Evolutionary conservation across 2,797 vertebrate species (phyloP).

Genomic region (Fringilla coelebs): DNA sequence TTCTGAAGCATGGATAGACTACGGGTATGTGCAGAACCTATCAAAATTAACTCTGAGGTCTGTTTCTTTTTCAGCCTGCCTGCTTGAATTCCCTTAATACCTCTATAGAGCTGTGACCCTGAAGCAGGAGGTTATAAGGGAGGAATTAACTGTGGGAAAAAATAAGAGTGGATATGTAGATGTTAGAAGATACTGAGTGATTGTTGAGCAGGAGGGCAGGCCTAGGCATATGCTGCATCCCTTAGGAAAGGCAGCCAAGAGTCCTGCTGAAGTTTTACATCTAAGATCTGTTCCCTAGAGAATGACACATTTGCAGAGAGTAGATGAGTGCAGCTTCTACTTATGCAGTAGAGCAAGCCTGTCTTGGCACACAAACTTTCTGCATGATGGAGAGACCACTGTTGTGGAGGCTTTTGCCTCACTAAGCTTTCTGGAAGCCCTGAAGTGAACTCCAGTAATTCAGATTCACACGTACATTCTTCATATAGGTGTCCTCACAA

Average conservation of each 20-base stretch:
- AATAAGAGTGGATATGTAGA: constrained; percentile 7
- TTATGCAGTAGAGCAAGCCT: background rate
- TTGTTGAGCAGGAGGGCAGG: background rate
- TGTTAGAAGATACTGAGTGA: background rate
- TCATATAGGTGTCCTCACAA: background rate
- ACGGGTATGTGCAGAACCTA: background rate
- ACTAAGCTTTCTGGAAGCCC: background rate
- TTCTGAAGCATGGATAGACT: background rate
- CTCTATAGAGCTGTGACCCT: background rate
- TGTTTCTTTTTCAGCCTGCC: background rate
- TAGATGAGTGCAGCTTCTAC: background rate
- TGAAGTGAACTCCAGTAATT: background rate
- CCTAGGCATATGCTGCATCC: background rate
- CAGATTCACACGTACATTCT: background rate
- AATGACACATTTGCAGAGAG: background rate
- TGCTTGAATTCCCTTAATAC: background rate
- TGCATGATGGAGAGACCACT: background rate
- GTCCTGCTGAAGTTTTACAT: background rate
- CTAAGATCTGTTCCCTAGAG: background rate
- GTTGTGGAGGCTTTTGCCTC: background rate
- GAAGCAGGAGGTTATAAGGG: background rate
- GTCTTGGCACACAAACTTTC: background rate
- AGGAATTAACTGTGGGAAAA: background rate
- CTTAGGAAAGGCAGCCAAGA: background rate
- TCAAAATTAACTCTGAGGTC: background rate